These are phyloP conservation scores for Unio pictorum DNA, from an alignment of 2,888 invertebrate species.

Conservation along the genomic window DNA sequence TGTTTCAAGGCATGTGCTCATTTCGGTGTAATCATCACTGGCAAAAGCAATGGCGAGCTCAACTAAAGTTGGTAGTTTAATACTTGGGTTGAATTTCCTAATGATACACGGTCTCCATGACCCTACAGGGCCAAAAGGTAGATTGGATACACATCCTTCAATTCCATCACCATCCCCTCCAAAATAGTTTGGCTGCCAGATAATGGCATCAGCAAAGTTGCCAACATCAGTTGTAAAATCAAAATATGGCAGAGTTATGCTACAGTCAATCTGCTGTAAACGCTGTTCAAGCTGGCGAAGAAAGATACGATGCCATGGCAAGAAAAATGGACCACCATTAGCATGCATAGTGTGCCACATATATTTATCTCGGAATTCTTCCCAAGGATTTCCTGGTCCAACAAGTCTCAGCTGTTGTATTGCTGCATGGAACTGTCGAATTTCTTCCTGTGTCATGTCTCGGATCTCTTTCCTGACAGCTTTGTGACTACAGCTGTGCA, in stretches of 20 bases:
- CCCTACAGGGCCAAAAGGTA: conserved; percentile 63
- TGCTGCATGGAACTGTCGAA: conserved; percentile 62
- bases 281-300: conserved; percentile 61
- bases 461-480: conserved; percentile 63
- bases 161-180: conserved; percentile 60
- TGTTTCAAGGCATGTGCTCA: conserved; percentile 60
- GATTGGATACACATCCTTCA: conserved; percentile 60
- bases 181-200: conserved; percentile 68
- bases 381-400: conserved; percentile 58
- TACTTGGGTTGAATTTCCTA: conserved; percentile 59
- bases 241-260: conserved; percentile 66
- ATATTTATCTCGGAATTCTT: conserved; percentile 62
- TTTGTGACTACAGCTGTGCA: conserved; percentile 50
- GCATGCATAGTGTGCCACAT: conserved; percentile 64
- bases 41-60: conserved; percentile 57
- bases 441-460: conserved; percentile 62
- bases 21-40: conserved; percentile 57
- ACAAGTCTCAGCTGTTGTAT: conserved; percentile 53
- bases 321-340: conserved; percentile 57
- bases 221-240: conserved; percentile 68
- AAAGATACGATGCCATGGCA: conserved; percentile 68
- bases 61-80: conserved; percentile 57
- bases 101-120: conserved; percentile 64
- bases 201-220: conserved; percentile 57
- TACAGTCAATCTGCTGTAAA: conserved; percentile 65